These are phyloP conservation scores for Drosophila ironensis DNA, from an alignment of 1,140 invertebrate species.

Conservation along the genomic window DNA sequence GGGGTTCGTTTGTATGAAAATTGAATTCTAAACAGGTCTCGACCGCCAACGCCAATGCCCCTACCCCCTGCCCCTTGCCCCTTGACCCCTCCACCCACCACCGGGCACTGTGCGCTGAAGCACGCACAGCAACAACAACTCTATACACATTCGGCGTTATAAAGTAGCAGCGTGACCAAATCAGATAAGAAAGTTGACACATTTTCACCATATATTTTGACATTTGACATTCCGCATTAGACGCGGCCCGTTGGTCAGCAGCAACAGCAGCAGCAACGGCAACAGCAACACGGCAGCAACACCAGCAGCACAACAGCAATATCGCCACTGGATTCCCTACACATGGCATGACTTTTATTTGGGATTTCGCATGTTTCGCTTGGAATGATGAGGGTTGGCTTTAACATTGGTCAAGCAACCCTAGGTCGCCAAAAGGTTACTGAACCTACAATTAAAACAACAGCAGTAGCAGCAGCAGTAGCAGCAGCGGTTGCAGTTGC, in stretches of 20 bases:
- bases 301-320: constrained; percentile 2
- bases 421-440: constrained; percentile 66
- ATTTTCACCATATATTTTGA: constrained; percentile 82
- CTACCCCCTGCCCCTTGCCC: constrained; percentile 15
- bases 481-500: background rate
- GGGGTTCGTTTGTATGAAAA: constrained; percentile 74
- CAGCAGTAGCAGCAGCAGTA: constrained; percentile 2
- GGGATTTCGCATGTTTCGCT: constrained; percentile 74
- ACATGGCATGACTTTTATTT: constrained; percentile 56
- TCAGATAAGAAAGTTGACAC: constrained; percentile 82
- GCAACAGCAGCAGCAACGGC: background rate
- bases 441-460: constrained; percentile 76
- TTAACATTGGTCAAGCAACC: constrained; percentile 24
- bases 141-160: constrained; percentile 74
- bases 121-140: constrained; percentile 56
- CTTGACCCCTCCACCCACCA: constrained; percentile 17
- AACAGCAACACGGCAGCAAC: constrained; percentile 1
- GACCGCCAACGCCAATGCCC: constrained; percentile 34
- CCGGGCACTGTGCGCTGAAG: constrained; percentile 70
- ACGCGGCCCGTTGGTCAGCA: constrained; percentile 77
- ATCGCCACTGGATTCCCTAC: constrained; percentile 5
- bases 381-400: constrained; percentile 66
- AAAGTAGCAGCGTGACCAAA: constrained; percentile 82
- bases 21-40: constrained; percentile 81
- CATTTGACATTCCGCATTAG: constrained; percentile 82